Evolutionary conservation across 2,888 invertebrate genomes (phyloP), one percentile per base, ranked within the genome.

Genomic region (Arge pagana): DNA sequence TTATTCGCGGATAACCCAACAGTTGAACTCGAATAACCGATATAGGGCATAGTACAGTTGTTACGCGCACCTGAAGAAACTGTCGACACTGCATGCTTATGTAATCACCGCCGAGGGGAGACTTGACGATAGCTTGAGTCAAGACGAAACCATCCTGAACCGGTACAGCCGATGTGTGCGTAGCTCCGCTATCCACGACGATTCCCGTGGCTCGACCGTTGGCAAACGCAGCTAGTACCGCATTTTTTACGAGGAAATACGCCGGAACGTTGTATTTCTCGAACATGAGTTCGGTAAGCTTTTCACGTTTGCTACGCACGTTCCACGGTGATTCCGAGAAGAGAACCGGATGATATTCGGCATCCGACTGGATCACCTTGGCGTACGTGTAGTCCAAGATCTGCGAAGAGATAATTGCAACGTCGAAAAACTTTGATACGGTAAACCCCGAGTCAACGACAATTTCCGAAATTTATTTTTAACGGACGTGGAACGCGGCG

Each of bases 271-370:
- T 92, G 78, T 96, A 98, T 74, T 98, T 99, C 78, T 99, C 99
- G 73, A 99, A 99, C 85, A 99, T 91, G 0, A 99, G 79, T 73
- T 99, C 99, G 0, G 97, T 96, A 2, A 99, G 77, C 72, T 92
- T 93, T 80, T 99, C 99, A 13, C 99, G 82, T 67, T 96, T 95
- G 8, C 89, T 87, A 50, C 96, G 83, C 1, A 89, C 85, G 61
- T 97, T 97, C 97, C 97, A 97, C 36, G 97, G 93, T 0, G 97
- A 93, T 78, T 99, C 99, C 0, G 98, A 97, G 83, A 99, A 97
- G 19, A 99, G 81, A 0, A 96, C 93, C 16, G 98, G 98, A 77
- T 99, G 99, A 72, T 90, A 91, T 65, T 94, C 91, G 0, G 97
- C 89, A 60, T 96, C 95, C 0, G 96, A 95, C 61, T 93, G 91